A percentile compares a stretch with the other conserved stretches of the same genome.
Conservation (phyloP, 2,113 vertebrate species). For the Sinocyclocheilus anophthalmus region DNA sequence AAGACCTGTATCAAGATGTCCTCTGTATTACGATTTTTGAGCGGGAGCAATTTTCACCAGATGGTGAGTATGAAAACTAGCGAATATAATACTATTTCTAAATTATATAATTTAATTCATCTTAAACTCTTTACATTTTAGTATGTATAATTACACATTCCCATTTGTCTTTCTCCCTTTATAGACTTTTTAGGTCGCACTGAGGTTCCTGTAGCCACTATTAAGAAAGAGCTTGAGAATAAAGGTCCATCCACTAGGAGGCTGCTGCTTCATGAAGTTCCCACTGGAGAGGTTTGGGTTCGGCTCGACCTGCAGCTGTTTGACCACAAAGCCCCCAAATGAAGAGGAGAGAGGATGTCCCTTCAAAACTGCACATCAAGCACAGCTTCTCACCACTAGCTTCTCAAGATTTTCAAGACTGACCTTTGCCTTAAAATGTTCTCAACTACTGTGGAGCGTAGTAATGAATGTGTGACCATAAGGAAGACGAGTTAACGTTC, state of each 20-base stretch:
- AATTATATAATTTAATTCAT: no score
- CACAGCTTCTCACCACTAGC: slow-evolving; percentile 30
- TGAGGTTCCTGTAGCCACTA: slow-evolving; percentile 94
- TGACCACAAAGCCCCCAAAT: slow-evolving; percentile 74
- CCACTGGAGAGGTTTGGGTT: slow-evolving; percentile 95
- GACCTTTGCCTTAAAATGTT: slow-evolving; percentile 11
- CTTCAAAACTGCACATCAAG: not conserved
- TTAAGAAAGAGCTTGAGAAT: slow-evolving; percentile 91
- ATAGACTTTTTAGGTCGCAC: slow-evolving; percentile 93
- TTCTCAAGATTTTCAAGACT: not conserved
- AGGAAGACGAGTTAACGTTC: slow-evolving; percentile 15
- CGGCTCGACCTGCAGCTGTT: slow-evolving; percentile 94
- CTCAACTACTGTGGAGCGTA: slow-evolving; percentile 43
- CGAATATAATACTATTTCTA: not conserved
- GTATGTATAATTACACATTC: not conserved
- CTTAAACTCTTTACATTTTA: not conserved
- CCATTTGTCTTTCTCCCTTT: not conserved
- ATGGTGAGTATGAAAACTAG: slow-evolving; percentile 78
- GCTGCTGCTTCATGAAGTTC: slow-evolving; percentile 90
- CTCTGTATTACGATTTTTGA: slow-evolving; percentile 93
- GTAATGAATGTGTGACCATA: slow-evolving; percentile 41
- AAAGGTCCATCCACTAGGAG: slow-evolving; percentile 86
- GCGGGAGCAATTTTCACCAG: slow-evolving; percentile 91
- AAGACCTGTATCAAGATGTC: slow-evolving; percentile 93
- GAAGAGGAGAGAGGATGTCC: not conserved